phyloP scores from a whole-genome alignment of 2,797 vertebrate species.

The Rhadinocentrus ornatus region DNA sequence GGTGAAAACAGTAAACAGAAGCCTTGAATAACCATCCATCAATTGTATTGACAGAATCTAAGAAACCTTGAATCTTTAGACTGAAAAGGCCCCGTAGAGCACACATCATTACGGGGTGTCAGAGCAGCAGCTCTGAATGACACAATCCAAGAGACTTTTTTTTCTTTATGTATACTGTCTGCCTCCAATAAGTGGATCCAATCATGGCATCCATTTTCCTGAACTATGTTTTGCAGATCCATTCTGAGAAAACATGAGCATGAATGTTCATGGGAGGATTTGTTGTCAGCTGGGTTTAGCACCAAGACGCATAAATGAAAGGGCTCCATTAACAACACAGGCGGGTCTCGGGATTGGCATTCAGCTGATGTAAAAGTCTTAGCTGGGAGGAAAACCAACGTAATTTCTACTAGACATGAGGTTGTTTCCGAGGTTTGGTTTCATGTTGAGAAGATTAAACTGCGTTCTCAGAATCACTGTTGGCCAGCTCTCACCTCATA shows the following conservation, averaged over 20 bases:
- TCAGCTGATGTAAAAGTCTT: conserved; percentile 16
- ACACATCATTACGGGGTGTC: conserved; percentile 2
- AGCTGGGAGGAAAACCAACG: conserved; percentile 17
- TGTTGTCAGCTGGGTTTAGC: conserved; percentile 40
- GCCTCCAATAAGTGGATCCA: background rate
- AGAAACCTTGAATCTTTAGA: conserved; percentile 30
- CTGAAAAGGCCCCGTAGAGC: conserved; percentile 44
- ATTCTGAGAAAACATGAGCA: conserved; percentile 61
- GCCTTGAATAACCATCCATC: conserved; percentile 42
- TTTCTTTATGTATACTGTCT: background rate
- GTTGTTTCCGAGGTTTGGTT: conserved; percentile 37
- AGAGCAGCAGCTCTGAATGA: conserved; percentile 2
- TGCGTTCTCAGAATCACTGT: conserved; percentile 8
- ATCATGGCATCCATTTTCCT: conserved; percentile 33
- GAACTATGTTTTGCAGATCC: conserved; percentile 41
- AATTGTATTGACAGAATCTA: conserved; percentile 51
- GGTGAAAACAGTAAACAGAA: conserved; percentile 25
- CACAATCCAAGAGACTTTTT: conserved; percentile 2
- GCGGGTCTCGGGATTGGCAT: conserved; percentile 24
- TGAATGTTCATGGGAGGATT: conserved; percentile 64
- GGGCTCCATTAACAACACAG: conserved; percentile 37
- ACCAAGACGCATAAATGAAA: conserved; percentile 9
- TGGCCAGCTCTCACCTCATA: conserved; percentile 42
- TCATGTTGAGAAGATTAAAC: conserved; percentile 39
- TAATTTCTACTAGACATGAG: conserved; percentile 3